These are phyloP conservation scores for Hedychridium roseum DNA, from an alignment of 2,888 invertebrate genomes.

Conservation along the genomic window DNA sequence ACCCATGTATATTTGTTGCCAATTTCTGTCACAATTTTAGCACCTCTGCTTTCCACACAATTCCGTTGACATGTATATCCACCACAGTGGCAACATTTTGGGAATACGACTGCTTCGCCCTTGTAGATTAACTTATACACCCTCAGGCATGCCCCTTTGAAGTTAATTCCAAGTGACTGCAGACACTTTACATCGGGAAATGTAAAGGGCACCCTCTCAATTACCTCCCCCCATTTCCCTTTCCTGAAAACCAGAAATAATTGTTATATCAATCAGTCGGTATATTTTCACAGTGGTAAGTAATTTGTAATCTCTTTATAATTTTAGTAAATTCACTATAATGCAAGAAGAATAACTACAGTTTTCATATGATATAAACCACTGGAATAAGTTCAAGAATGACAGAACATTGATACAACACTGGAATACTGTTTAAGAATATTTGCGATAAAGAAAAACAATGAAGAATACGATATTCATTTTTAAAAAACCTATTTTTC, in stretches of 20 bases:
- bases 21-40: slow-evolving; percentile 62
- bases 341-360: too few species aligned
- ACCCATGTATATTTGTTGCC: slow-evolving; percentile 64
- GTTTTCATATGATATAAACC: too few species aligned
- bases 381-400: too few species aligned
- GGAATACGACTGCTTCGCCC: slow-evolving; percentile 54
- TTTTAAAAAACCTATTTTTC: neutral
- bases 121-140: slow-evolving; percentile 58
- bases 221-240: slow-evolving; percentile 61
- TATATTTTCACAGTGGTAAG: too few species aligned
- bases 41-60: slow-evolving; percentile 58
- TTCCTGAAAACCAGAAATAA: slow-evolving; percentile 48
- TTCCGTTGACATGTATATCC: slow-evolving; percentile 60
- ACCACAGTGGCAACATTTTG: slow-evolving; percentile 59
- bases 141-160: slow-evolving; percentile 61
- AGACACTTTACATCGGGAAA: slow-evolving; percentile 60
- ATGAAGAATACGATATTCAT: neutral
- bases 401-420: too few species aligned
- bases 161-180: slow-evolving; percentile 56
- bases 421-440: too few species aligned
- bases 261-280: neutral
- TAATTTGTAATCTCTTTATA: too few species aligned
- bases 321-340: too few species aligned
- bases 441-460: too few species aligned
- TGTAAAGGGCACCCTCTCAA: slow-evolving; percentile 57